Conservation (phyloP, 2,888 invertebrate species). For the Alloscopus bannaensis region DNA sequence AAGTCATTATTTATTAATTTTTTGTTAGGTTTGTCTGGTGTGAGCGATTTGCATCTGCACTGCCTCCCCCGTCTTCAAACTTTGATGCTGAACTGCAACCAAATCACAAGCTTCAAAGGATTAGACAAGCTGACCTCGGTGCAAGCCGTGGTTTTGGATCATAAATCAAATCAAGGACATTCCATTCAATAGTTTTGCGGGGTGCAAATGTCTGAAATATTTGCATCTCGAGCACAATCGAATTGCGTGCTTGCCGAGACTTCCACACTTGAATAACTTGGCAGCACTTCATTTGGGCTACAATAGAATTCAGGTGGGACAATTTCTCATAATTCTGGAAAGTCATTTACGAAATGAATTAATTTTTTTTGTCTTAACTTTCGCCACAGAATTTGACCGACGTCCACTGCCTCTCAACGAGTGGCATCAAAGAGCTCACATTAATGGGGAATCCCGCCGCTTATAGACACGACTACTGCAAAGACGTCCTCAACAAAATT, state of each 20-base stretch:
- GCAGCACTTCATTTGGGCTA: conserved; percentile 67
- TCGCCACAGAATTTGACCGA: conserved; percentile 67
- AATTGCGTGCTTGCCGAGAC: conserved; percentile 67
- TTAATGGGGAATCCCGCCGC: conserved; percentile 67
- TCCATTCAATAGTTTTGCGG: conserved; percentile 65
- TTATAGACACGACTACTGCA: conserved; percentile 64
- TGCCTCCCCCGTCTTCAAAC: conserved; percentile 70
- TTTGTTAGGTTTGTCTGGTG: conserved; percentile 52
- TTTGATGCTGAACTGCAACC: conserved; percentile 70
- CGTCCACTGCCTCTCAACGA: conserved; percentile 48
- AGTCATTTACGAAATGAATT: no score
- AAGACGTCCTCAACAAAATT: conserved; percentile 55
- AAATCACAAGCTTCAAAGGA: conserved; percentile 66
- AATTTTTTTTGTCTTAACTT: no score
- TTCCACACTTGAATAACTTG: conserved; percentile 70
- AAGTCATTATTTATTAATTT: background rate
- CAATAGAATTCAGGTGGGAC: conserved; percentile 70
- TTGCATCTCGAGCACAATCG: conserved; percentile 71
- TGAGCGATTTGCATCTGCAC: conserved; percentile 68
- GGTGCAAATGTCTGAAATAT: conserved; percentile 69
- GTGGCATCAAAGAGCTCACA: conserved; percentile 62
- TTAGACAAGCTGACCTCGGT: conserved; percentile 66
- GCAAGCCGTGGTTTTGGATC: conserved; percentile 68
- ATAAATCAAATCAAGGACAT: conserved; percentile 70
- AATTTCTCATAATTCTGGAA: background rate